Evolutionary conservation across 2,797 vertebrate genomes (phyloP), one percentile per base, ranked within the genome.

Genomic region (Bradypus variegatus): DNA sequence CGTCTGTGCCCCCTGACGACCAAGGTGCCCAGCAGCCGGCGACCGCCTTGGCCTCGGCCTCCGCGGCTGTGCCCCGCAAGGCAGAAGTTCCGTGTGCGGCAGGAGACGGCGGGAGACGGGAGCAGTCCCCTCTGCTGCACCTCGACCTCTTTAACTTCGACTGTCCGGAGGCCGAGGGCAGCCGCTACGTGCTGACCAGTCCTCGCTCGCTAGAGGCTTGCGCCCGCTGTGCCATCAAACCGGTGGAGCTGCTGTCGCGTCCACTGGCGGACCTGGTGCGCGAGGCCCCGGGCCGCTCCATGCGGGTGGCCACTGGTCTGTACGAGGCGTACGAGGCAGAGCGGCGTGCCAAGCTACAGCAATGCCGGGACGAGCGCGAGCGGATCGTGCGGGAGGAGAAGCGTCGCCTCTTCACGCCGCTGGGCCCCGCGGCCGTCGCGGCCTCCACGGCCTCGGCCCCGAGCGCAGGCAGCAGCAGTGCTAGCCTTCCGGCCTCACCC

Each of bases 131-230:
- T 3, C 98, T 99, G 96, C 78, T 99, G 94, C 99, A 99, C 96
- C 97, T 99, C 96, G 99, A 99, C 93, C 98, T 99, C 77, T 99
- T 98, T 97, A 99, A 99, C 97, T 99, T 99, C 87, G 98, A 99
- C 97, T 98, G 98, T 0, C 97, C 98, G 0, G 98, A 97, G 27
- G 99, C 99, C 0, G 99, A 99, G 96, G 99, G 99, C 96, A 99
- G 99, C 96, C 98, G 99, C 88, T 99, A 99, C 60, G 99, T 99
- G 96, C 97, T 99, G 91, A 99, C 99, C 23, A 99, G 99, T 96
- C 99, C 99, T 6, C 98, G 98, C 89, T 99, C 99, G 5, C 97
- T 99, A 78, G 99, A 99, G 96, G 99, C 99, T 29, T 99, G 99
- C 12, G 99, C 99, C 33, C 98, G 98, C 33, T 99, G 98, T 21